phyloP scores from a whole-genome alignment of 2,113 vertebrate species.

The Aptenodytes patagonicus region DNA sequence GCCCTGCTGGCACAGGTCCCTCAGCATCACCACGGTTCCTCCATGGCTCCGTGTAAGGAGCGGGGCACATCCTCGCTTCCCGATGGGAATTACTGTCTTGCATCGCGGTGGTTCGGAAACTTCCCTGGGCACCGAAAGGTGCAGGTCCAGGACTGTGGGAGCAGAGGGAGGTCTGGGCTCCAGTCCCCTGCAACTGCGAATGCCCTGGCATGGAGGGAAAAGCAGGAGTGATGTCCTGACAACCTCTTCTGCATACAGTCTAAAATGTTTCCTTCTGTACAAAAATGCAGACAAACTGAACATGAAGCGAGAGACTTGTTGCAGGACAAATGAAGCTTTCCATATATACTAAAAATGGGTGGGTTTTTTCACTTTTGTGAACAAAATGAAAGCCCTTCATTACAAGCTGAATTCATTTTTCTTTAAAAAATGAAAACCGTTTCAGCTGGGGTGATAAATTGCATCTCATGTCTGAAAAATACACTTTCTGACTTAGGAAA shows the following conservation, averaged over 20 bases:
- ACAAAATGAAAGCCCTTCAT: not conserved
- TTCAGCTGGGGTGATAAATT: not conserved
- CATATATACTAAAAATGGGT: not conserved
- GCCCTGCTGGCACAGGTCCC: not conserved
- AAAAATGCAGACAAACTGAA: not conserved
- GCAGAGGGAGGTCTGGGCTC: not conserved
- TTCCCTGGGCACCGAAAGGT: not conserved
- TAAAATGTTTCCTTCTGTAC: not conserved
- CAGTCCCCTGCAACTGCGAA: not conserved
- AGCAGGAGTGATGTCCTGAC: not conserved
- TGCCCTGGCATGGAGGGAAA: rapidly evolving
- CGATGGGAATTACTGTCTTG: not conserved
- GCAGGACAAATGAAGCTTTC: not conserved
- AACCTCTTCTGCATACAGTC: rapidly evolving
- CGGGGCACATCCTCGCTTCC: rapidly evolving
- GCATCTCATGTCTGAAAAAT: not conserved
- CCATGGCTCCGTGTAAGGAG: not conserved
- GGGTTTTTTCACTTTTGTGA: not conserved
- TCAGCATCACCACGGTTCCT: not conserved
- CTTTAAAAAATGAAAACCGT: not conserved
- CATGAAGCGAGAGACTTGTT: not conserved
- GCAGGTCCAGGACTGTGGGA: not conserved
- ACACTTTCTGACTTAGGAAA: not conserved
- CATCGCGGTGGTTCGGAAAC: rapidly evolving
- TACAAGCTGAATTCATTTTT: not conserved